Conservation (phyloP, 2,888 invertebrate genomes). For the Euzetes globulus region DNA sequence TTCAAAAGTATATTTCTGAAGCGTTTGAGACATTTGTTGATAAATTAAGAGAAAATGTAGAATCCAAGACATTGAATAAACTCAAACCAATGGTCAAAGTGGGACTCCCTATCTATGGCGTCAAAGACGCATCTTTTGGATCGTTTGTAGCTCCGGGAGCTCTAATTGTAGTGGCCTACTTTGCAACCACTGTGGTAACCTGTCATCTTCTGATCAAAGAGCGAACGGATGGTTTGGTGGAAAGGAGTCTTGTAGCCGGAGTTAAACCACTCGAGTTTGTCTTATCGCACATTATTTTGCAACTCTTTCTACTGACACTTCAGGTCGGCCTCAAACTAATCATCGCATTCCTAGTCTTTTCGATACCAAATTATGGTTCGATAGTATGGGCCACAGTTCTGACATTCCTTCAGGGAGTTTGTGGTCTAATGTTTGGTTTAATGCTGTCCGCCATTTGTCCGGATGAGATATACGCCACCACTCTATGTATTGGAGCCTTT, state of each 20-base stretch:
- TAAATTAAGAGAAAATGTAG: background rate
- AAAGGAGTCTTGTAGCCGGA: constrained; percentile 87
- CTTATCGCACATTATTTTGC: constrained; percentile 84
- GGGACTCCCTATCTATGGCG: constrained; percentile 24
- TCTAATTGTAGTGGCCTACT: constrained; percentile 74
- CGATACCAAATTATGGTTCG: constrained; percentile 80
- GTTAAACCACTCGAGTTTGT: constrained; percentile 84
- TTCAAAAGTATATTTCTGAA: constrained; percentile 29
- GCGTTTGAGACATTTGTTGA: constrained; percentile 29
- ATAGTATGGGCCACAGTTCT: constrained; percentile 72
- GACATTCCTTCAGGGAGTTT: constrained; percentile 79
- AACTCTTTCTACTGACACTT: constrained; percentile 89
- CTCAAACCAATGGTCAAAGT: constrained; percentile 16
- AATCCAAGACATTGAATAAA: constrained; percentile 26
- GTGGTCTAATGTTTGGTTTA: constrained; percentile 94
- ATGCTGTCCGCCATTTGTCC: constrained; percentile 70
- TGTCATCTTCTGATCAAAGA: constrained; percentile 85
- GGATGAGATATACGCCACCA: constrained; percentile 58
- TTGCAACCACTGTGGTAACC: constrained; percentile 84
- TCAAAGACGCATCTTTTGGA: background rate
- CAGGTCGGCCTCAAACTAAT: constrained; percentile 73
- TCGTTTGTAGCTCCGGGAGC: constrained; percentile 86
- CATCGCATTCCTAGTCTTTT: constrained; percentile 82
- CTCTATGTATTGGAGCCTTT: constrained; percentile 64
- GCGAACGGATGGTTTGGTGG: constrained; percentile 78